Base-by-base conservation (phyloP, 1,140 invertebrate genomes). In the Caligus rogercresseyi region DNA sequence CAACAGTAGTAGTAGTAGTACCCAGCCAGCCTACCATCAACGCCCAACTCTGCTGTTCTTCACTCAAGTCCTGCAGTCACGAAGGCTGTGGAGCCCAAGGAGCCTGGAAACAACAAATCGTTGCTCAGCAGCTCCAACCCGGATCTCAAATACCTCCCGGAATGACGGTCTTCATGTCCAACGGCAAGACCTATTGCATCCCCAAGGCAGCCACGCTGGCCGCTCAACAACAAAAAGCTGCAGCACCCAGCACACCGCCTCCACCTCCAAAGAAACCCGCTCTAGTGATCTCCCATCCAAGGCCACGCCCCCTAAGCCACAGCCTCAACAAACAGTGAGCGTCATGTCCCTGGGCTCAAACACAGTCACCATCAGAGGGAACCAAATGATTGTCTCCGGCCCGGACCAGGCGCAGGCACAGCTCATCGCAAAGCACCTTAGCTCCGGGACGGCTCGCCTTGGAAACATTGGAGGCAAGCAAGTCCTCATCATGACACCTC, bases 381-480 rank as follows among this genome's bases (percentile, higher is more conserved):
- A 65, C 52, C 69, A 72, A 58, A 65, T 70, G 24, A 61, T 71
- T 25, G 43, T 66, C 19, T 52, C 66, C 11, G 67, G 67, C 15
- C 69, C 70, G 51, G 61, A 63, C 25, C 23, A 54, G 16, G 61
- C 51, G 4, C 51, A 56, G 25, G 61, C 61, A 14, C 51, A 56
- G 25, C n/a, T 25, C 11, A 63, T 63, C 26, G 83, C 81, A 0
- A 84, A 86, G 69, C 84, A 87, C 69, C 75, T 87, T 43, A 83
- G 83, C 0, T 77, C 81, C 20, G 85, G 84, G 7, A 86, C 86
- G 71, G 79, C 86, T 1, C 84, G 87, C 69, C 73, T 89, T n/a
- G 83, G 85, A 1, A 86, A 83, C 3, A 81, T 87, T 4, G 83
- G 84, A 68, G 86, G 86, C 0, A 86, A 89, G 67, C 86, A 88